Conservation (phyloP, 1,140 invertebrate species). For the Chrysomallon squamiferum region DNA sequence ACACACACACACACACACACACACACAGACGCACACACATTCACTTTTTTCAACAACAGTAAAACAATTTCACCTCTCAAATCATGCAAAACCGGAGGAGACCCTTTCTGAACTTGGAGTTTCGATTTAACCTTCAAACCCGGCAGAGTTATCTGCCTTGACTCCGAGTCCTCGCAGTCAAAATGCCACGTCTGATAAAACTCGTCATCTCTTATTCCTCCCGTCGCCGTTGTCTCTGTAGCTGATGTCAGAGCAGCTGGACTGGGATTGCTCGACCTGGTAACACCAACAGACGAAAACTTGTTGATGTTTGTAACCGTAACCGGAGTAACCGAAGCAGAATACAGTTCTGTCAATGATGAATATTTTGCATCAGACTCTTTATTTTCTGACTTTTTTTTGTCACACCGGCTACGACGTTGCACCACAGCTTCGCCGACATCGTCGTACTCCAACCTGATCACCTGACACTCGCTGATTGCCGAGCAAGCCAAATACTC, state of each 20-base stretch:
- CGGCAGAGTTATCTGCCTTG: neutral
- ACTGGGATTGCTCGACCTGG: neutral
- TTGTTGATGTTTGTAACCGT: neutral
- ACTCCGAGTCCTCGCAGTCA: constrained; percentile 11
- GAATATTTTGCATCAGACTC: no score
- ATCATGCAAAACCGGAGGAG: constrained; percentile 14
- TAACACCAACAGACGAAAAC: neutral
- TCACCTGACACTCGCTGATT: constrained; percentile 24
- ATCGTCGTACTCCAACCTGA: constrained; percentile 14
- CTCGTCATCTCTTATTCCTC: constrained; percentile 10
- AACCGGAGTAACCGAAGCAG: no score
- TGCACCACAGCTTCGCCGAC: no score
- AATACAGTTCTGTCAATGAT: no score
- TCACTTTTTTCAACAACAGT: no score
- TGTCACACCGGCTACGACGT: no score
- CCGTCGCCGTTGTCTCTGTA: neutral
- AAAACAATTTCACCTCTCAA: constrained; percentile 16
- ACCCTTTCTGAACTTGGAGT: neutral
- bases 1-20: neutral
- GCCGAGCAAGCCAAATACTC: constrained; percentile 29
- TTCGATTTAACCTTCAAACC: constrained; percentile 7
- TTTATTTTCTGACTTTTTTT: no score
- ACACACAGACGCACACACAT: neutral
- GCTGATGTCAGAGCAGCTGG: neutral
- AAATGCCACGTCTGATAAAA: constrained; percentile 15